These are phyloP conservation scores for Perodicticus potto DNA, from an alignment of 2,797 vertebrate genomes.

Conservation along the genomic window DNA sequence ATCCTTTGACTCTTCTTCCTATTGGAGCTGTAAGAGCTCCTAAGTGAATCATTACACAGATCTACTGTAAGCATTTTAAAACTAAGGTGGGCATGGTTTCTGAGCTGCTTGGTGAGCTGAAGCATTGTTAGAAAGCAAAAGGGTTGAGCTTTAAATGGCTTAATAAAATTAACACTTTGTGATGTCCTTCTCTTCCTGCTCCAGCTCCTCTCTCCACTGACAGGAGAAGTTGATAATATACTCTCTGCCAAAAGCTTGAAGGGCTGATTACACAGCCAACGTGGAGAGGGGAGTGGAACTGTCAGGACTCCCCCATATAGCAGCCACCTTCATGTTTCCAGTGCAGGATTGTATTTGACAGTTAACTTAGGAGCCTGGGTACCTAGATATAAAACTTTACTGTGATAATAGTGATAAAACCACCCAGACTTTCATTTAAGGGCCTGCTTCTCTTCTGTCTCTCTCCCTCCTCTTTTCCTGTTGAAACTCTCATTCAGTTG, in stretches of 20 bases:
- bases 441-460: not conserved
- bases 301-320: conserved; percentile 64
- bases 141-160: conserved; percentile 48
- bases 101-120: conserved; percentile 11
- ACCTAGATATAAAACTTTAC: conserved; percentile 76
- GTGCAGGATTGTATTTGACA: conserved; percentile 81
- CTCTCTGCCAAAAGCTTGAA: conserved; percentile 27
- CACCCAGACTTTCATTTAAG: conserved; percentile 65
- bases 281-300: conserved; percentile 74
- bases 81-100: not conserved
- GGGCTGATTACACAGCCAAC: conserved; percentile 57
- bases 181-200: not conserved
- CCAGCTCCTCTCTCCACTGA: not conserved
- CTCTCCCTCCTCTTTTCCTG: not conserved
- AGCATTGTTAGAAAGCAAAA: conserved; percentile 65
- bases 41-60: not conserved
- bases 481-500: conserved; percentile 33
- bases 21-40: not conserved
- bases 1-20: conserved; percentile 1
- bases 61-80: conserved; percentile 17
- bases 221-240: conserved; percentile 36
- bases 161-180: conserved; percentile 60
- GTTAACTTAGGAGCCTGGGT: conserved; percentile 85
- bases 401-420: conserved; percentile 78
- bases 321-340: conserved; percentile 70